Percentiles rank a stretch among this genome's conserved stretches.
phyloP scores from a whole-genome alignment of 1,140 invertebrate genomes.

The Araneus ventricosus region DNA sequence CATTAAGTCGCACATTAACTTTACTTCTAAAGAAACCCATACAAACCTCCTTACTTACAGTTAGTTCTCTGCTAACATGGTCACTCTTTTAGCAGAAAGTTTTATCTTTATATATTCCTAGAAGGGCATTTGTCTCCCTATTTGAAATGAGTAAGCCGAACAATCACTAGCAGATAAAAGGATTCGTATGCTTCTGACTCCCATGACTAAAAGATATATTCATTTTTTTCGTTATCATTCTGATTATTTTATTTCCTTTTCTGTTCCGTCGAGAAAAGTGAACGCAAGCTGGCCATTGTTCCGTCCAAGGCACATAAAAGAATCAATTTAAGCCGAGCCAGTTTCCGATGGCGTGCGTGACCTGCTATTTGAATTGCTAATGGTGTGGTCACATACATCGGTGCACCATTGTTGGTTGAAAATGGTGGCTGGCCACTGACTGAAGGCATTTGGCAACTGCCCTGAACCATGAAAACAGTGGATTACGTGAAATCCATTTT shows the following conservation, averaged over 20 bases:
- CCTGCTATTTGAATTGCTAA: conserved; percentile 43
- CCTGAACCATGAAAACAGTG: neutral
- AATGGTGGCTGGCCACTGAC: neutral
- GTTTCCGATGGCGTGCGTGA: conserved; percentile 49
- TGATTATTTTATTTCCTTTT: conserved; percentile 9
- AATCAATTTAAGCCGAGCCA: conserved; percentile 42
- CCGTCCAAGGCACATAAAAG: conserved; percentile 24
- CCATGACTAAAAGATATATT: neutral
- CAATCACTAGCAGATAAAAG: neutral
- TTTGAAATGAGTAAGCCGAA: neutral
- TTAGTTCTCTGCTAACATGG: too few species aligned
- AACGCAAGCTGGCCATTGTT: conserved; percentile 20
- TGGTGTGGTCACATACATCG: neutral
- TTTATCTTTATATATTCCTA: too few species aligned
- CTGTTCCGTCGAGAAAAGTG: conserved; percentile 5
- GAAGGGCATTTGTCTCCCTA: too few species aligned
- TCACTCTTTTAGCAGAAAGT: too few species aligned
- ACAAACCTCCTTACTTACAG: too few species aligned
- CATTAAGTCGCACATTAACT: too few species aligned
- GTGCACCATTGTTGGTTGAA: neutral
- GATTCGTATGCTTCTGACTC: neutral
- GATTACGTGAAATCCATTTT: neutral
- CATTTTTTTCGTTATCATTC: neutral
- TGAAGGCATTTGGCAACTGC: neutral
- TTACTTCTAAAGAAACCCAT: too few species aligned